Base-by-base conservation (phyloP, 1,140 invertebrate species). In the Diachasma alloeum region DNA sequence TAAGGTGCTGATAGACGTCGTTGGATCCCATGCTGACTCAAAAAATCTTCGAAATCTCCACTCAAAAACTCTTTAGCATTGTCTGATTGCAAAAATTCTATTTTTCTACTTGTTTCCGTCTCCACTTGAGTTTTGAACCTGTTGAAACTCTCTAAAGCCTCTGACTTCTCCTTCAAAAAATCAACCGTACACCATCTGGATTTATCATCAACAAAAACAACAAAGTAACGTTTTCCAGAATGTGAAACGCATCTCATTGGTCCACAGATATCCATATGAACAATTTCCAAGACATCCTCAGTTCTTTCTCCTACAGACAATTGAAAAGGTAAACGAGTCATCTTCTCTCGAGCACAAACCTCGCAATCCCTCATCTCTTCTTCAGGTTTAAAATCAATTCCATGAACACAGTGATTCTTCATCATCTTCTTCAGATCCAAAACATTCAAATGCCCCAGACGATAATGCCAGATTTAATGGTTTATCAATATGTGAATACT, bases 51-150 rank as follows among this genome's bases (percentile, higher is more conserved):
- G 24, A 71, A 22, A 19, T 22, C 0, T 48, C 3, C 46, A 74
- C 84, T 87, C 6, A 44, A 74, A 44, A 82, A 88, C 63, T 88
- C 83, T 9, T n/a, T 82, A 0, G 84, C 83, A 48, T 85, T 87
- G 46, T 86, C 84, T 6, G 78, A 80, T 31, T 81, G 78, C 3
- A 86, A 31, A 3, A 39, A 59, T 69, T 84, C 84, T 0, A 83
- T 83, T 44, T 79, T 83, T 0, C 72, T 22, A 11, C 81, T 83
- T 4, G 82, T 85, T 48, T 84, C 76, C 26, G 76, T 83, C 74
- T 86, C 83, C 6, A 78, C 80, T 24, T 78, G 46, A 10, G 68
- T 74, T 44, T 85, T 83, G 59, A 81, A 87, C 19, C 79, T 76
- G 56, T 74, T 81, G 68, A 86, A 84, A 15, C 46, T 70, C 0